These are phyloP conservation scores for Drosophila ironensis DNA, from an alignment of 1,140 invertebrate genomes.

Conservation along the genomic window DNA sequence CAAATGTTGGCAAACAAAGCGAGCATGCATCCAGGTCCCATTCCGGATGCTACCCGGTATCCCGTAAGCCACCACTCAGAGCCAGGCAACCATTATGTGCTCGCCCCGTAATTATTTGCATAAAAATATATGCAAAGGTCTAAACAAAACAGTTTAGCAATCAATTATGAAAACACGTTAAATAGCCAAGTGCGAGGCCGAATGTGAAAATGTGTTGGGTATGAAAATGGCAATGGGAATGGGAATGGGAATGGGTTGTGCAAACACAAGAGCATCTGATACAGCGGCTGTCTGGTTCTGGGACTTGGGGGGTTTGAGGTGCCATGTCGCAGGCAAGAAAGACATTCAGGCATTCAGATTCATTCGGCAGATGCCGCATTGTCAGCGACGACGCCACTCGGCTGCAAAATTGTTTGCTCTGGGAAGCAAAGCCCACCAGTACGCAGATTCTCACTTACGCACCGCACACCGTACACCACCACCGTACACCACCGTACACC, in stretches of 20 bases:
- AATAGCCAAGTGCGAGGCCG: slow-evolving; percentile 74
- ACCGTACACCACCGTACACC: too few relatives aligned
- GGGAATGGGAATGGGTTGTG: slow-evolving; percentile 4
- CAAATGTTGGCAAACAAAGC: slow-evolving; percentile 66
- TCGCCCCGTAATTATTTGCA: slow-evolving; percentile 76
- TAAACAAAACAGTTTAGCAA: slow-evolving; percentile 80
- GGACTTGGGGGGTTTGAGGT: slow-evolving; percentile 2
- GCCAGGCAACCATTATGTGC: slow-evolving; percentile 68
- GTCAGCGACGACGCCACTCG: slow-evolving; percentile 8
- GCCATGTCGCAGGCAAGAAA: slow-evolving; percentile 22
- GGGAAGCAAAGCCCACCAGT: slow-evolving; percentile 37
- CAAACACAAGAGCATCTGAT: slow-evolving; percentile 25
- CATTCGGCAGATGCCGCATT: slow-evolving; percentile 67
- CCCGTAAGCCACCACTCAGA: slow-evolving; percentile 12
- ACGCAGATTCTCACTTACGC: slow-evolving; percentile 31
- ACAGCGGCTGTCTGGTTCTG: slow-evolving; percentile 16
- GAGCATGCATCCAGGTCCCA: slow-evolving; percentile 39
- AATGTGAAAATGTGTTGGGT: slow-evolving; percentile 36
- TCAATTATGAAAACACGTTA: slow-evolving; percentile 80
- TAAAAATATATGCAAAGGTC: slow-evolving; percentile 79
- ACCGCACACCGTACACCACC: too few relatives aligned
- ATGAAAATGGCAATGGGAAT: not conserved
- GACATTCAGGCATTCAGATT: too few relatives aligned
- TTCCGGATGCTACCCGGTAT: slow-evolving; percentile 21
- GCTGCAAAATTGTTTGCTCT: slow-evolving; percentile 20